Evolutionary conservation across 2,797 vertebrate genomes (phyloP).

Genomic region (Microctenopoma stevenorrisi): DNA sequence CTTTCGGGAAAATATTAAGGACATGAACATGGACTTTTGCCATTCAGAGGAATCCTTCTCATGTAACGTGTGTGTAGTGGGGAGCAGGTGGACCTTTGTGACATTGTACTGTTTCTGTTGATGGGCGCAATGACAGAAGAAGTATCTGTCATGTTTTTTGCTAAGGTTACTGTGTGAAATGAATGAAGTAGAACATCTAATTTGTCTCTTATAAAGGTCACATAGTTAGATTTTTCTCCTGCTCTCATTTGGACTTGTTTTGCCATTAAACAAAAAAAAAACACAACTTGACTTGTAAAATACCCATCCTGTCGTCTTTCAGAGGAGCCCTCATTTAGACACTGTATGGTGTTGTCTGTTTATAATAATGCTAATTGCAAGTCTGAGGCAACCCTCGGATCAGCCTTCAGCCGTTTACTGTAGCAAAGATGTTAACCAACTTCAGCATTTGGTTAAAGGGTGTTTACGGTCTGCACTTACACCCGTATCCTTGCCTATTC

Average conservation of each 20-base stretch:
- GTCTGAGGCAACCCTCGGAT: slow-evolving; percentile 25
- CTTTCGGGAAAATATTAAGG: slow-evolving; percentile 35
- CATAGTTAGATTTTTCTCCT: slow-evolving; percentile 34
- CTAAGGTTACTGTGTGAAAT: slow-evolving; percentile 41
- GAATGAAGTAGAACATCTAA: slow-evolving; percentile 49
- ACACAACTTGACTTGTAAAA: slow-evolving; percentile 24
- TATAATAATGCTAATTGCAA: slow-evolving; percentile 46
- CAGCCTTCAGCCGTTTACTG: slow-evolving; percentile 20
- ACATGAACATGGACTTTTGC: slow-evolving; percentile 8
- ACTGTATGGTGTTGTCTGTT: slow-evolving; percentile 3
- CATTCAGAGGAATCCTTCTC: slow-evolving; percentile 28
- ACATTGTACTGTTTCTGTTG: slow-evolving; percentile 10
- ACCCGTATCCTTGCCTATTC: slow-evolving; percentile 22
- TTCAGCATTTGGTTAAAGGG: slow-evolving; percentile 39
- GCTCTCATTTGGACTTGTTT: not conserved
- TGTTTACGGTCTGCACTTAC: slow-evolving; percentile 50
- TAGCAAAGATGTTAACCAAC: slow-evolving; percentile 35
- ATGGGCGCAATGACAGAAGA: slow-evolving; percentile 42
- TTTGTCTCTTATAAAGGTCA: slow-evolving; percentile 64
- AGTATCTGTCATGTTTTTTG: slow-evolving; percentile 40
- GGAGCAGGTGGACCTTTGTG: slow-evolving; percentile 1
- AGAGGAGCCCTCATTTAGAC: not conserved
- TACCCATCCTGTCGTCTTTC: slow-evolving; percentile 21
- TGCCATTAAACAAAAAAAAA: slow-evolving; percentile 9
- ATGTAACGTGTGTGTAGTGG: slow-evolving; percentile 8